These are phyloP conservation scores for Trachelipus rathkii DNA, from an alignment of 1,140 invertebrate species.

Conservation along the genomic window DNA sequence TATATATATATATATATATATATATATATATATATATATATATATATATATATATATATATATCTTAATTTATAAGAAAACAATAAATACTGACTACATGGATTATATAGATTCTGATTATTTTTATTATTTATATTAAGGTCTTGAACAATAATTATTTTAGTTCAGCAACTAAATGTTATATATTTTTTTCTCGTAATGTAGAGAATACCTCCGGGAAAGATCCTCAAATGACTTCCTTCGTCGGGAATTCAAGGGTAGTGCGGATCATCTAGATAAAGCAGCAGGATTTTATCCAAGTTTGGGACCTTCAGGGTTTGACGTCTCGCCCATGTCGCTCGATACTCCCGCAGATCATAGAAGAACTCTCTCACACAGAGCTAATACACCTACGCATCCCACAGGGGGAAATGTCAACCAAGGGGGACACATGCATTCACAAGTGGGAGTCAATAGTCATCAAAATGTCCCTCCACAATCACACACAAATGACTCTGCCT, in stretches of 20 bases:
- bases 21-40: neutral
- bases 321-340: conserved; percentile 26
- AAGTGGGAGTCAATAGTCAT: neutral
- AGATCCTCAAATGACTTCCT: conserved; percentile 27
- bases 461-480: neutral
- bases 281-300: conserved; percentile 17
- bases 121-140: neutral
- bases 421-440: neutral
- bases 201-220: conserved; percentile 34
- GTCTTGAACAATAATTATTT: too few species aligned
- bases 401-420: neutral
- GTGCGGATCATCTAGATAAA: conserved; percentile 25
- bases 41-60: conserved; percentile 4
- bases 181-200: neutral
- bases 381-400: neutral
- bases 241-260: conserved; percentile 30
- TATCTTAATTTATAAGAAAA: neutral
- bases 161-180: neutral
- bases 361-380: neutral
- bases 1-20: too few species aligned
- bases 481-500: neutral
- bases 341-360: conserved; percentile 4
- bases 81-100: too few species aligned
- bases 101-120: neutral
- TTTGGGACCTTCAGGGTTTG: conserved; percentile 21